phyloP scores from a whole-genome alignment of 2,113 vertebrate genomes.

The Miniopterus natalensis region DNA sequence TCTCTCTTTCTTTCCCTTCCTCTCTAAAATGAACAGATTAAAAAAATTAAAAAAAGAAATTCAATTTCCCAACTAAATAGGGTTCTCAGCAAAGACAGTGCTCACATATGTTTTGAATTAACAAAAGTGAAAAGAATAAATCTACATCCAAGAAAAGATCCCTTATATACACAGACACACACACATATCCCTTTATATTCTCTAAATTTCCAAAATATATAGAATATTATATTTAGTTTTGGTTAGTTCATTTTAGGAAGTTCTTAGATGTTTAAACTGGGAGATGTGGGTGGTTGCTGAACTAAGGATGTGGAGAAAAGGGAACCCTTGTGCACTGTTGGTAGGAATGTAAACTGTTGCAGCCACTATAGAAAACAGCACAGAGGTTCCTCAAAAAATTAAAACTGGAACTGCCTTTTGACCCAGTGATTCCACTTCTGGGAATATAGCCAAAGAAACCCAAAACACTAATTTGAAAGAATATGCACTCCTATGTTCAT shows the following conservation, averaged over 20 bases:
- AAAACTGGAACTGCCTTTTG: too few relatives aligned
- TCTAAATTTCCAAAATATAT: background rate
- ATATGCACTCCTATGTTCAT: too few relatives aligned
- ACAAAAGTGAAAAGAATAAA: background rate
- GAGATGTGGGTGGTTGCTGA: background rate
- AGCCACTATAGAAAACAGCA: too few relatives aligned
- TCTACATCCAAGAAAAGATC: background rate
- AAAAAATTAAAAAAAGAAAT: too few relatives aligned
- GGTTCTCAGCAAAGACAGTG: background rate
- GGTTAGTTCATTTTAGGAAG: slow-evolving; percentile 7
- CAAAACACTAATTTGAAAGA: too few relatives aligned
- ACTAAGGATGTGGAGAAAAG: background rate
- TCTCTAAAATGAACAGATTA: too few relatives aligned
- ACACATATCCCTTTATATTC: background rate
- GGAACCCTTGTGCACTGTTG: too few relatives aligned
- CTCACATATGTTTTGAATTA: background rate
- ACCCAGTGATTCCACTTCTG: too few relatives aligned
- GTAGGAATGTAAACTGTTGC: too few relatives aligned
- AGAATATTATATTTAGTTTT: background rate
- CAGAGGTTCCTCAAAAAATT: too few relatives aligned
- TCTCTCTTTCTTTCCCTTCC: too few relatives aligned
- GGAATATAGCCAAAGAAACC: too few relatives aligned
- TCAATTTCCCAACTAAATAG: background rate
- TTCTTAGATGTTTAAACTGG: background rate
- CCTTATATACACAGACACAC: background rate